Conservation (phyloP, 2,113 vertebrate genomes). For the Eulemur rufifrons region DNA sequence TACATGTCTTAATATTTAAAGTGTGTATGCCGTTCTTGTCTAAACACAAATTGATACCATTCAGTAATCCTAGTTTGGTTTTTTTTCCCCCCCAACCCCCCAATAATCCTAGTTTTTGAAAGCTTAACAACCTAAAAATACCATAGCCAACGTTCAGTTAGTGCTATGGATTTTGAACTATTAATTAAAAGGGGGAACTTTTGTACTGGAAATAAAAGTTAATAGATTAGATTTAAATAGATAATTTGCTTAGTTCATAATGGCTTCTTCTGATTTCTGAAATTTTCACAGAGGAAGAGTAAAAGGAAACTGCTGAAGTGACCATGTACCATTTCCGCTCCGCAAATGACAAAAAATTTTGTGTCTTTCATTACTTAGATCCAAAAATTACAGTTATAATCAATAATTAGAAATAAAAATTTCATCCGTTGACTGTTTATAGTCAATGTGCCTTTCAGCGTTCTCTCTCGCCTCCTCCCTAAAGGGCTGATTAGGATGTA, state of each 20-base stretch:
- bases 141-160: background rate
- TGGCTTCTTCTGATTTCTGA: conserved; percentile 46
- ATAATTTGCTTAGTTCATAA: conserved; percentile 43
- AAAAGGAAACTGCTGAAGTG: conserved; percentile 42
- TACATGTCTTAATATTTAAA: conserved; percentile 45
- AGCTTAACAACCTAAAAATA: conserved; percentile 47
- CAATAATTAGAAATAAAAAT: conserved; percentile 78
- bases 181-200: conserved; percentile 53
- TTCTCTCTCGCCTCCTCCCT: conserved; percentile 83
- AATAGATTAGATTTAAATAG: conserved; percentile 31
- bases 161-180: background rate
- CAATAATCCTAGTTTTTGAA: background rate
- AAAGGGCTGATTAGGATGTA: conserved; percentile 88
- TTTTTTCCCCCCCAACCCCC: background rate
- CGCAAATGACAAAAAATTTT: conserved; percentile 13
- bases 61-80: background rate
- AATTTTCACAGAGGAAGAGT: conserved; percentile 36
- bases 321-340: background rate
- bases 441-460: conserved; percentile 81
- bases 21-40: background rate
- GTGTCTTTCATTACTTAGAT: conserved; percentile 66
- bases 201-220: conserved; percentile 52
- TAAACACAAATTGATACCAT: conserved; percentile 53
- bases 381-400: conserved; percentile 68
- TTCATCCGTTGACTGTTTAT: conserved; percentile 80